Percentiles rank a stretch among this genome's conserved stretches.
Conservation (phyloP, 1,140 invertebrate species). For the Drosophila insularis region DNA sequence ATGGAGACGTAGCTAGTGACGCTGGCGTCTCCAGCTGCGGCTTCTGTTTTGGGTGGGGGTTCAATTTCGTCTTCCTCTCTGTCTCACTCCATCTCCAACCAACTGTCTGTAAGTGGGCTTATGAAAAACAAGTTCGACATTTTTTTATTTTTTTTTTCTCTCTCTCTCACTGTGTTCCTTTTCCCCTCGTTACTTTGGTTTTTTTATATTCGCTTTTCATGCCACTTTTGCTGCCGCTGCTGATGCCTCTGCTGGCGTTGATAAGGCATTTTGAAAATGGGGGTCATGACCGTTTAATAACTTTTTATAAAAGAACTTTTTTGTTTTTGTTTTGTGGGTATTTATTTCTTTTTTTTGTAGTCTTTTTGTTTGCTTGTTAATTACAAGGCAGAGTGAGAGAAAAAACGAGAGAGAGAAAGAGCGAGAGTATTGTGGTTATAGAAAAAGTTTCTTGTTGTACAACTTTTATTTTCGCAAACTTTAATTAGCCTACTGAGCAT, state of each 20-base stretch:
- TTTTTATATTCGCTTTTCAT: slow-evolving; percentile 60
- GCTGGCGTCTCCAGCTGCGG: slow-evolving; percentile 50
- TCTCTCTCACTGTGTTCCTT: neutral
- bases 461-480: slow-evolving; percentile 25
- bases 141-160: slow-evolving; percentile 30
- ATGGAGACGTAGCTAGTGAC: slow-evolving; percentile 1
- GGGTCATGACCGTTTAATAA: slow-evolving; percentile 82
- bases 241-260: slow-evolving; percentile 44
- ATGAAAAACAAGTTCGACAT: slow-evolving; percentile 61
- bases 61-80: neutral
- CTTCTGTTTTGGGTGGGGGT: slow-evolving; percentile 34
- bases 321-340: slow-evolving; percentile 32
- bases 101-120: slow-evolving; percentile 26
- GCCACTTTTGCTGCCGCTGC: slow-evolving; percentile 22
- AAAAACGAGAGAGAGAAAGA: slow-evolving; percentile 5
- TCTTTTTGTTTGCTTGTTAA: slow-evolving; percentile 62
- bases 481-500: slow-evolving; percentile 1
- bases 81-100: neutral
- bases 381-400: slow-evolving; percentile 43
- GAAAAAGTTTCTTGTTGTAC: slow-evolving; percentile 13
- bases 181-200: slow-evolving; percentile 14
- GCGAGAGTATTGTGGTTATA: slow-evolving; percentile 16
- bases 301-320: slow-evolving; percentile 69
- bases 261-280: slow-evolving; percentile 79
- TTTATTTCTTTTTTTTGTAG: slow-evolving; percentile 44